Conservation (phyloP, 2,888 invertebrate genomes). For the Sphaerophoria rueppellii region DNA sequence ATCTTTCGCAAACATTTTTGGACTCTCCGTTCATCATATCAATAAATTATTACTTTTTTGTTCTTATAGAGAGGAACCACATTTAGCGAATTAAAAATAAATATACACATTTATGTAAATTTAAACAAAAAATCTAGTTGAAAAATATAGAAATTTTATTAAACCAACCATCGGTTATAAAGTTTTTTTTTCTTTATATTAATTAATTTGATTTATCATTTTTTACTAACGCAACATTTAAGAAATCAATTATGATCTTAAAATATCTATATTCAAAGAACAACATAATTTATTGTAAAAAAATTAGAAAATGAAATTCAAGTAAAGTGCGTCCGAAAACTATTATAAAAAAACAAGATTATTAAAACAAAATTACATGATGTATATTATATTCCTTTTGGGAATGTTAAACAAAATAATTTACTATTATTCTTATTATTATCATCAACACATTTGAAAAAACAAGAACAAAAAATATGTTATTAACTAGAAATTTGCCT, state of each 20-base stretch:
- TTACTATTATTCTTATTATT: conserved; percentile 60
- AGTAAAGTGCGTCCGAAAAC: conserved; percentile 71
- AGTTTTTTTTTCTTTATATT: conserved; percentile 21
- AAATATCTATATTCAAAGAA: conserved; percentile 41
- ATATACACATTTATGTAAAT: conserved; percentile 68
- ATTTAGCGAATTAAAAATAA: conserved; percentile 68
- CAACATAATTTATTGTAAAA: conserved; percentile 65
- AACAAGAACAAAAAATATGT: conserved; percentile 43
- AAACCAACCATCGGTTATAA: conserved; percentile 36
- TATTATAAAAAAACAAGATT: conserved; percentile 19
- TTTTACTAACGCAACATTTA: conserved; percentile 48
- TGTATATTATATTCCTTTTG: conserved; percentile 54
- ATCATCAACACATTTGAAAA: conserved; percentile 42
- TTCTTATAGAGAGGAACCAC: conserved; percentile 62
- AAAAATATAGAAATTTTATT: conserved; percentile 53
- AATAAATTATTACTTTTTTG: conserved; percentile 51
- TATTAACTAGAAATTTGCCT: conserved; percentile 67
- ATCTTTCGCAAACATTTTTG: conserved; percentile 54
- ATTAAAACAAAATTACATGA: conserved; percentile 31
- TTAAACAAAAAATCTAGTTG: conserved; percentile 47
- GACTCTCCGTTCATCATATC: conserved; percentile 71
- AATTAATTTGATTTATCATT: conserved; percentile 15
- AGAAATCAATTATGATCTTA: conserved; percentile 71
- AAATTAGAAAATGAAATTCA: conserved; percentile 72
- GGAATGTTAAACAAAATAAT: conserved; percentile 56